These are phyloP conservation scores for Peromyscus leucopus DNA, from an alignment of 2,113 vertebrate species.

Conservation along the genomic window DNA sequence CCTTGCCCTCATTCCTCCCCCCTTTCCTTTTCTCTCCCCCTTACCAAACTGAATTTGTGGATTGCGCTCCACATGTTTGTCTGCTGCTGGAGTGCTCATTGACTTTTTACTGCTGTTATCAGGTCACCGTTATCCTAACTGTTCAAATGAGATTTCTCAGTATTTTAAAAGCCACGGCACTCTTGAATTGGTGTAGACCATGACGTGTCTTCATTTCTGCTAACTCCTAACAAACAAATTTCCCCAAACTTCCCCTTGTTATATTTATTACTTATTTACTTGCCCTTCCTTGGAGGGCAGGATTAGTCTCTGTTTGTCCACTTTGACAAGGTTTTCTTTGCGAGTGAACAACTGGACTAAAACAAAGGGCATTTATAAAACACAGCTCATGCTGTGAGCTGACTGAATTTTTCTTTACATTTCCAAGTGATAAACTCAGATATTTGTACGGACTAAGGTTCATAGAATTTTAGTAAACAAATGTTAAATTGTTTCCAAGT, in stretches of 20 bases:
- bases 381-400: background rate
- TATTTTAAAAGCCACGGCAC: background rate
- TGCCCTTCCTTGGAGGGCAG: background rate
- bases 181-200: too few species aligned
- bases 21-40: too few species aligned
- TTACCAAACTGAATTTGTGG: background rate
- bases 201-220: background rate
- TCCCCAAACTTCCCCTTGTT: background rate
- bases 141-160: background rate
- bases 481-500: background rate
- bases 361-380: background rate
- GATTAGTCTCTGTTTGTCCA: slow-evolving; percentile 32
- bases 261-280: background rate
- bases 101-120: too few species aligned
- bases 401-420: background rate
- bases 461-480: background rate
- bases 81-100: background rate
- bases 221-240: background rate
- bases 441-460: background rate
- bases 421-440: background rate
- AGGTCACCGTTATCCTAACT: background rate
- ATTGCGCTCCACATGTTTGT: fast-evolving
- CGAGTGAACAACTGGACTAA: slow-evolving; percentile 1
- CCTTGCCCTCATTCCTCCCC: too few species aligned
- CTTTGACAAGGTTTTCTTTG: background rate